Conservation (phyloP, 2,888 invertebrate species). For the Micoletzkya japonica region DNA sequence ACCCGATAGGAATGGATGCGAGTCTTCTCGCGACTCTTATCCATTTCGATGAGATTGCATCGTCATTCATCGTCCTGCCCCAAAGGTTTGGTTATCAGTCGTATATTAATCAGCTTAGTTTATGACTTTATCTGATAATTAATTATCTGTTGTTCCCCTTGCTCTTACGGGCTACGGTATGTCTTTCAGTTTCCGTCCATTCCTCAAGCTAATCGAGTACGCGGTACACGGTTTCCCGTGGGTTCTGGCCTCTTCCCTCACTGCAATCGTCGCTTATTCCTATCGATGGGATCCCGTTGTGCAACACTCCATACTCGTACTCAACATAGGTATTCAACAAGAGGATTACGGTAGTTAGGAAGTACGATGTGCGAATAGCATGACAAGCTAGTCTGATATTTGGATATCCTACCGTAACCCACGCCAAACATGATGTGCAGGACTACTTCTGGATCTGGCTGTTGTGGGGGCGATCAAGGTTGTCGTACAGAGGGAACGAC, state of each 20-base stretch:
- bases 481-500: constrained; percentile 46
- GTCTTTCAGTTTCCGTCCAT: constrained; percentile 27
- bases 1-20: too few species aligned
- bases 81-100: neutral
- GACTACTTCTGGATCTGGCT: constrained; percentile 52
- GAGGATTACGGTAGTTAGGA: neutral
- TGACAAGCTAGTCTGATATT: neutral
- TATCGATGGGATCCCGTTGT: constrained; percentile 21
- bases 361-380: neutral
- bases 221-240: constrained; percentile 47
- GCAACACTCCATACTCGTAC: constrained; percentile 16
- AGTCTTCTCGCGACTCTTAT: neutral
- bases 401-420: neutral
- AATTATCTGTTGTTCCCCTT: too few species aligned
- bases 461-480: constrained; percentile 52
- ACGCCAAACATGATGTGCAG: constrained; percentile 32
- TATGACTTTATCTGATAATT: too few species aligned
- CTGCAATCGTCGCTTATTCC: constrained; percentile 25
- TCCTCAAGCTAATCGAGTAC: constrained; percentile 44
- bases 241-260: constrained; percentile 32
- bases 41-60: neutral
- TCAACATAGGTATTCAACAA: constrained; percentile 13
- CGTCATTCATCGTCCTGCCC: neutral
- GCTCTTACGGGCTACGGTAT: too few species aligned
- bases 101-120: too few species aligned